phyloP scores from a whole-genome alignment of 2,113 vertebrate species.

The Tonatia bakeri region DNA sequence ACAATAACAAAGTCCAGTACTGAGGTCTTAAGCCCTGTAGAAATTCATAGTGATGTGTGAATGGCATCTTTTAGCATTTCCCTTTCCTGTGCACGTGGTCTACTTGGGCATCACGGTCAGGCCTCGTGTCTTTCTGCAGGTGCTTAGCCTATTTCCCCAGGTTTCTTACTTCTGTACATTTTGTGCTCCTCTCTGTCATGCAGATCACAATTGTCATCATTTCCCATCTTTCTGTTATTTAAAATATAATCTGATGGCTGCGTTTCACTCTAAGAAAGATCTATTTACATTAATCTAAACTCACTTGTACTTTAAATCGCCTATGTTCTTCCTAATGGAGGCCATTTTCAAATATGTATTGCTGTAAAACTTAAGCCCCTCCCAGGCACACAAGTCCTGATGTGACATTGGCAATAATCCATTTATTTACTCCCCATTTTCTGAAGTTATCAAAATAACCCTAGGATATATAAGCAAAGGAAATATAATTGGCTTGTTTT shows the following conservation, averaged over 20 bases:
- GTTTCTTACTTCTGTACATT: background rate
- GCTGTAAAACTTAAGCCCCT: background rate
- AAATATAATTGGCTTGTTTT: slow-evolving; percentile 50
- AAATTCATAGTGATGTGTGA: background rate
- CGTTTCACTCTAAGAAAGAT: background rate
- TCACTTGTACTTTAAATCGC: background rate
- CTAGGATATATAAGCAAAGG: slow-evolving; percentile 26
- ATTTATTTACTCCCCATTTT: slow-evolving; percentile 20
- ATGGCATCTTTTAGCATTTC: background rate
- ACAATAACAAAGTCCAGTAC: background rate
- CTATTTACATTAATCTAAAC: background rate
- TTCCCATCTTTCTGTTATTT: background rate
- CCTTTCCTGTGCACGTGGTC: background rate
- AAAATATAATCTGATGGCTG: background rate
- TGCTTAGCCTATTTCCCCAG: background rate
- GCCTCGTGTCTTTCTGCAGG: slow-evolving; percentile 22
- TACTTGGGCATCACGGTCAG: background rate
- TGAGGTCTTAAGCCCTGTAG: background rate
- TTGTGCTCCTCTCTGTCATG: background rate
- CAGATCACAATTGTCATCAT: background rate
- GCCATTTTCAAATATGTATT: background rate
- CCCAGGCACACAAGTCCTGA: background rate
- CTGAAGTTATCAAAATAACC: slow-evolving; percentile 22
- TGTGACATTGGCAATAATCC: background rate
- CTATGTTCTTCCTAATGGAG: background rate